Base-by-base conservation (phyloP, 2,113 vertebrate species). In the Australoheros scitulus region DNA sequence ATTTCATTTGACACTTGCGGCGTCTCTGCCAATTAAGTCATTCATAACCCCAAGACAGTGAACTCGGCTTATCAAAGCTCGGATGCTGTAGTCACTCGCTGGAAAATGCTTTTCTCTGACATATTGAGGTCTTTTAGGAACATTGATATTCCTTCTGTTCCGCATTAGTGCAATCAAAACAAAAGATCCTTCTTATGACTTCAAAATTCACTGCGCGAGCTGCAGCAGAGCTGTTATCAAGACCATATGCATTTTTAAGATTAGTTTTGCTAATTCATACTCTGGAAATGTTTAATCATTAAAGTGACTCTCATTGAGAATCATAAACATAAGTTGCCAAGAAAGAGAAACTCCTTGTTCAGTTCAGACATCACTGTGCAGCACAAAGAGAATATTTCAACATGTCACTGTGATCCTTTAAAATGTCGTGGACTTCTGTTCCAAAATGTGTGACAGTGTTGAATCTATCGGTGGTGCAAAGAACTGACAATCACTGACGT, bases 191-290 rank as follows among this genome's bases (percentile, higher is more conserved):
- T 61, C 29, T 64, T 72, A 29, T 84, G 65, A 86, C 65, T 70
- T 15, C 1, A 78, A 70, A 80, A 87, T 7, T 79, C 57, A 22
- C n/a, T 59, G 57, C 55, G 13, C 17, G 34, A 29, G 38, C 38
- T 78, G 18, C 22, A 61, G 60, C 18, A 81, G 17, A 47, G 83
- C 76, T 22, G 57, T 57, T 85, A 89, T 82, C 61, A 83, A 87
- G 82, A 74, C 61, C 63, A 52, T 76, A 89, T 94, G 76, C 80
- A 92, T 94, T 86, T 94, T 93, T 90, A 74, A 88, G 72, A 77
- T 83, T 60, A 24, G 77, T 83, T 90, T 93, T 88, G 63, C 10
- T 91, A 82, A 92, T 93, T 94, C 77, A 95, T 92, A 77, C 26
- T 47, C 26, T 36, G 65, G 43, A 87, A 87, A 80, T 8, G 26